Conservation (phyloP, 2,113 vertebrate genomes). For the Furnarius figulus region DNA sequence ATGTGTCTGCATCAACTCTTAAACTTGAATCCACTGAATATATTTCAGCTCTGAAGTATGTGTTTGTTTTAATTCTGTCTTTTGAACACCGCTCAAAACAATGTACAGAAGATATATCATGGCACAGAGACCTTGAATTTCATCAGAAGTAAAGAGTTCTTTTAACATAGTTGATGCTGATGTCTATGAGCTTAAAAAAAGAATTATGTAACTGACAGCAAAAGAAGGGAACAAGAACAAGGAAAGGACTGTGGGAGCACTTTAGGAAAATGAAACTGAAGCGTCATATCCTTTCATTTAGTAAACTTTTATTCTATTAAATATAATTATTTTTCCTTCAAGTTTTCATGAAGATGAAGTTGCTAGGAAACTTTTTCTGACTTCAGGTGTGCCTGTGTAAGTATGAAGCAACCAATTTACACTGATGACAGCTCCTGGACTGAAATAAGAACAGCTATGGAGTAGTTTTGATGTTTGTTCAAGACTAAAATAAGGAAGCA, state of each 20-base stretch:
- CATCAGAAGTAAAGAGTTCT: not conserved
- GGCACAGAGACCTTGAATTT: not conserved
- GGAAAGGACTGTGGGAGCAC: not conserved
- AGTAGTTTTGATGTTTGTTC: not conserved
- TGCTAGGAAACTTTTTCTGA: not conserved
- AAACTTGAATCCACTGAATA: not conserved
- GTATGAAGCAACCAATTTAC: not conserved
- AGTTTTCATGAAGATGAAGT: not conserved
- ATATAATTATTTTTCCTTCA: slow-evolving; percentile 1
- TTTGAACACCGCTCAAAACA: slow-evolving; percentile 4
- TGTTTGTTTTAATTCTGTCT: not conserved
- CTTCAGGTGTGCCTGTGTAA: not conserved
- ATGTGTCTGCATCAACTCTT: not conserved
- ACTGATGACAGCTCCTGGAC: not conserved
- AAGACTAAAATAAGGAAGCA: not conserved
- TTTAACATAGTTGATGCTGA: not conserved
- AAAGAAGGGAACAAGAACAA: not conserved
- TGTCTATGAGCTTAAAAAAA: not conserved
- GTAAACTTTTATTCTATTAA: slow-evolving; percentile 11
- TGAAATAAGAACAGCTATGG: not conserved
- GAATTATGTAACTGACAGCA: not conserved
- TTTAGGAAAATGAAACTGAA: not conserved
- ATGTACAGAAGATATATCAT: not conserved
- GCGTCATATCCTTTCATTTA: slow-evolving; percentile 1
- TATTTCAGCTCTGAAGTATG: not conserved